These are phyloP conservation scores for Trachelus stipa DNA, from an alignment of 2,888 invertebrate species.

Conservation along the genomic window DNA sequence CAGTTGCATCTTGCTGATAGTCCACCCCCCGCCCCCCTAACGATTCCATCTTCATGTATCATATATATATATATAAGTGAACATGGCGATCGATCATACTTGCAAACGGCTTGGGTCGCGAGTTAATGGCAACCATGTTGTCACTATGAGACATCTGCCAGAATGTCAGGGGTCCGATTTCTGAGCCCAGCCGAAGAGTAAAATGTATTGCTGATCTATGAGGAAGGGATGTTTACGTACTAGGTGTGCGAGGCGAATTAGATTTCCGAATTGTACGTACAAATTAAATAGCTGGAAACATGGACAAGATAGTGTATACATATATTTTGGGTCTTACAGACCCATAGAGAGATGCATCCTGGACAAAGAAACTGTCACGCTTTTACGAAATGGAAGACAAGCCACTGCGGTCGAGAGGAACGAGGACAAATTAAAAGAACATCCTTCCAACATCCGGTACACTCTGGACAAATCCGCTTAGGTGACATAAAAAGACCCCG, in stretches of 20 bases:
- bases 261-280: neutral
- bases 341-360: neutral
- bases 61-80: neutral
- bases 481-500: constrained; percentile 49
- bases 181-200: neutral
- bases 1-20: neutral
- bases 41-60: neutral
- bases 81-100: constrained; percentile 26
- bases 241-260: neutral
- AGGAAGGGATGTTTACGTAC: constrained; percentile 47
- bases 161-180: neutral
- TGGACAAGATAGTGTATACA: neutral
- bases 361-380: constrained; percentile 29
- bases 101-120: constrained; percentile 20
- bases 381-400: constrained; percentile 28
- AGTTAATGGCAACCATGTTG: constrained; percentile 46
- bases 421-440: constrained; percentile 58
- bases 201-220: neutral
- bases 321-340: neutral
- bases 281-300: neutral
- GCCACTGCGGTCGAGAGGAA: constrained; percentile 23
- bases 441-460: constrained; percentile 49
- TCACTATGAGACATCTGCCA: constrained; percentile 53
- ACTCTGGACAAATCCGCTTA: constrained; percentile 57
- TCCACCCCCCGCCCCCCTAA: neutral